phyloP scores from a whole-genome alignment of 1,140 invertebrate genomes.

The Bombyx mandarina region DNA sequence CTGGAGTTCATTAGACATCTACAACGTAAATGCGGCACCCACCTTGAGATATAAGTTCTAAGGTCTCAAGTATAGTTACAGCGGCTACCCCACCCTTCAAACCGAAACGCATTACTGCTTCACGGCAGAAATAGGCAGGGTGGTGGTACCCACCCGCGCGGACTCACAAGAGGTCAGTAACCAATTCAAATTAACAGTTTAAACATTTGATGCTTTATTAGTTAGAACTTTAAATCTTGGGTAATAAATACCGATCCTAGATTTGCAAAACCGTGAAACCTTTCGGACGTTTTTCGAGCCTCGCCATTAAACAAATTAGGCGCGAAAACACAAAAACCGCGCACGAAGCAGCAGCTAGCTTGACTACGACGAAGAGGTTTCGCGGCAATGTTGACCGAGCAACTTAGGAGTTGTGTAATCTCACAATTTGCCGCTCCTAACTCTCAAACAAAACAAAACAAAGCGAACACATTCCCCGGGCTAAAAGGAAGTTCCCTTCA shows the following conservation, averaged over 20 bases:
- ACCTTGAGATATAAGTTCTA: too few relatives aligned
- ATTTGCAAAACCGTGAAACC: slow-evolving; percentile 24
- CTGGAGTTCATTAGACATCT: too few relatives aligned
- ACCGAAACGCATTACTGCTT: too few relatives aligned
- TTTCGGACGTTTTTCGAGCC: slow-evolving; percentile 8
- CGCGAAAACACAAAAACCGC: slow-evolving; percentile 37
- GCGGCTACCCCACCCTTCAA: too few relatives aligned
- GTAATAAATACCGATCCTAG: neutral
- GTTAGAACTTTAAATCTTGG: too few relatives aligned
- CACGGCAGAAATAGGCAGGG: too few relatives aligned
- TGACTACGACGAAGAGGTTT: slow-evolving; percentile 43
- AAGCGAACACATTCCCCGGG: slow-evolving; percentile 44
- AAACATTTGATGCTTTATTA: too few relatives aligned
- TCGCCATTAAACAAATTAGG: slow-evolving; percentile 26
- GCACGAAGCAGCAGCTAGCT: slow-evolving; percentile 18
- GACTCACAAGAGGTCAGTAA: too few relatives aligned
- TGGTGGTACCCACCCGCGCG: too few relatives aligned
- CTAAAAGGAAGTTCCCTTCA: slow-evolving; percentile 58
- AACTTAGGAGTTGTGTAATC: slow-evolving; percentile 64
- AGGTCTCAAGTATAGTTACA: too few relatives aligned
- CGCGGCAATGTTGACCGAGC: slow-evolving; percentile 47
- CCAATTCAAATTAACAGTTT: too few relatives aligned
- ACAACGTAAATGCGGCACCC: too few relatives aligned
- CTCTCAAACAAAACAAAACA: slow-evolving; percentile 59
- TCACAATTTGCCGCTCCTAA: slow-evolving; percentile 58